These are phyloP conservation scores for Eugnorisma glareosa DNA, from an alignment of 2,888 invertebrate species.

Conservation along the genomic window DNA sequence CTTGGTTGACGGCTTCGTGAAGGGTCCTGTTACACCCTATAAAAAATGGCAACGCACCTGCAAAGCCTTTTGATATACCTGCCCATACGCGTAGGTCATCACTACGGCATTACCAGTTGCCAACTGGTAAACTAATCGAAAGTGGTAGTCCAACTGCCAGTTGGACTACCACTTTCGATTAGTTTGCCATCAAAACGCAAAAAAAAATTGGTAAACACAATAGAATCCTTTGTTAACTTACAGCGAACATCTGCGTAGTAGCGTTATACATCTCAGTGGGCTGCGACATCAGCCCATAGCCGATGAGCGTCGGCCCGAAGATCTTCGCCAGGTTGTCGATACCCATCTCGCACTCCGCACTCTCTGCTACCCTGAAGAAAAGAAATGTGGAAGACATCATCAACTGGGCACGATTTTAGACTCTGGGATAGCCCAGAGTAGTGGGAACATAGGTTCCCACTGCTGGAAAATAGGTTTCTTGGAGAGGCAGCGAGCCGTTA, in stretches of 20 bases:
- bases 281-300: constrained; percentile 95
- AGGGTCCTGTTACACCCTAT: too few relatives aligned
- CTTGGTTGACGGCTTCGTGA: too few relatives aligned
- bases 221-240: constrained; percentile 77
- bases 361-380: constrained; percentile 94
- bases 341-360: constrained; percentile 97
- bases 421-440: too few relatives aligned
- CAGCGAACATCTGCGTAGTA: constrained; percentile 94
- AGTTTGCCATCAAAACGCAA: background rate
- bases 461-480: too few relatives aligned
- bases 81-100: background rate
- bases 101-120: background rate
- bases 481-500: too few relatives aligned
- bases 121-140: too few relatives aligned
- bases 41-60: background rate
- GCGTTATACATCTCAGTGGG: constrained; percentile 94
- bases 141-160: too few relatives aligned
- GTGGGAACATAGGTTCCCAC: too few relatives aligned
- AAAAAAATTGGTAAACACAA: background rate
- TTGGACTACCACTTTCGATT: background rate
- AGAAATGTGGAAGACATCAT: background rate
- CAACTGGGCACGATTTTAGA: too few relatives aligned
- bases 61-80: background rate
- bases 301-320: constrained; percentile 98
- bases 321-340: constrained; percentile 96